Percentiles rank a stretch among this genome's conserved stretches.
Conservation (phyloP, 2,888 invertebrate species). For the Campoplex nolae region DNA sequence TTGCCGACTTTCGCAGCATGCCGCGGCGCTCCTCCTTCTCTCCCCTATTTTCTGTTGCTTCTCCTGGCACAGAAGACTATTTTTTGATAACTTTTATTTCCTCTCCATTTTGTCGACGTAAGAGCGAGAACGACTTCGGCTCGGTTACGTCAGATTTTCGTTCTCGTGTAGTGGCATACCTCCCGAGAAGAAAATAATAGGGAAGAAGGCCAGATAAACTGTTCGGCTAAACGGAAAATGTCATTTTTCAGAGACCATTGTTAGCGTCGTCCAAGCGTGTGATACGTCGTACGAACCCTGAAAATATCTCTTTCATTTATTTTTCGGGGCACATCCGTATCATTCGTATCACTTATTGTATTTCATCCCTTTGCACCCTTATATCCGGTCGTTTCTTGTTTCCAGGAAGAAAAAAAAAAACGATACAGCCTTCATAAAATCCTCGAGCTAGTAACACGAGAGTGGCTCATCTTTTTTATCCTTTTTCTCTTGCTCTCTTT, state of each 20-base stretch:
- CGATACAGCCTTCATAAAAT: conserved; percentile 43
- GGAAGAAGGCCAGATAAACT: not conserved
- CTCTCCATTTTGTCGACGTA: conserved; percentile 13
- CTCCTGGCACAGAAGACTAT: conserved; percentile 40
- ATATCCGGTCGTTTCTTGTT: conserved; percentile 37
- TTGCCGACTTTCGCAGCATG: conserved; percentile 8
- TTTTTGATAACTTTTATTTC: conserved; percentile 28
- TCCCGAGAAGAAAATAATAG: not conserved
- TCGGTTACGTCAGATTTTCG: not conserved
- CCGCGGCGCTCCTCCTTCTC: conserved; percentile 26
- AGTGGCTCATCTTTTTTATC: conserved; percentile 41
- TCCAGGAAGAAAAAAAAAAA: not conserved
- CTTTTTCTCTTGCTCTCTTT: conserved; percentile 1
- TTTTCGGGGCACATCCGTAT: conserved; percentile 54
- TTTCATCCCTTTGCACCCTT: conserved; percentile 53
- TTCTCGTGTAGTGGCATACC: not conserved
- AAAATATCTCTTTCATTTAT: conserved; percentile 39
- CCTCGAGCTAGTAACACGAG: conserved; percentile 19
- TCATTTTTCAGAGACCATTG: not conserved
- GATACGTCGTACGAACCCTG: not conserved
- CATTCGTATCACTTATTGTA: conserved; percentile 63
- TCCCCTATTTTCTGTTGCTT: conserved; percentile 1
- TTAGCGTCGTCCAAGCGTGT: not conserved
- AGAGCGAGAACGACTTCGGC: not conserved
- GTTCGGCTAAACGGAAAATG: conserved; percentile 15